A percentile compares a stretch with the other conserved stretches of the same genome.
phyloP scores from a whole-genome alignment of 2,113 vertebrate species.

The Nyctibius bracteatus region DNA sequence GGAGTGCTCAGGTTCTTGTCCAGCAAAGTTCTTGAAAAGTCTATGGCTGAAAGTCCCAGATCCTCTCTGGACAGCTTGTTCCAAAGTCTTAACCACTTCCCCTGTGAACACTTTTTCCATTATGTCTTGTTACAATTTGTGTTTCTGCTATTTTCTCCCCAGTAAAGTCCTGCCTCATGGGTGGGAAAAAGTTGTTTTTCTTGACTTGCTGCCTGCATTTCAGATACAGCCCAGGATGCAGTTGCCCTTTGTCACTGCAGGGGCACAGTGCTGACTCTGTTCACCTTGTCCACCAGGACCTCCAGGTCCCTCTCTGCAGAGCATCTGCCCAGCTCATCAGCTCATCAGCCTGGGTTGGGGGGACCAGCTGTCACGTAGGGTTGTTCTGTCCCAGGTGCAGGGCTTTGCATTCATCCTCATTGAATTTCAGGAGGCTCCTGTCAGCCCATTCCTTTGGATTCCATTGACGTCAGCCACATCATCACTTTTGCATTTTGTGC shows the following conservation, averaged over 20 bases:
- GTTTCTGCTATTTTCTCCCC: background rate
- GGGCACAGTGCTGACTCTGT: background rate
- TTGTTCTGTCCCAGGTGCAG: background rate
- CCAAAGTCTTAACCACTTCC: background rate
- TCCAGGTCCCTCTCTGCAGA: background rate
- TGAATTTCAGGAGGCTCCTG: background rate
- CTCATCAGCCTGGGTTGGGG: background rate
- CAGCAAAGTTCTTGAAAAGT: background rate
- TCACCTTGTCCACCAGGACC: background rate
- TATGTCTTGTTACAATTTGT: background rate
- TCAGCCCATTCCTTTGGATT: background rate
- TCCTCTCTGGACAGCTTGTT: background rate
- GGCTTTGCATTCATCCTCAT: fast-evolving
- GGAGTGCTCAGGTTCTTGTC: background rate
- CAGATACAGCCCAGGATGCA: background rate
- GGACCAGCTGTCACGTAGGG: background rate
- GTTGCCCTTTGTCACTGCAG: background rate
- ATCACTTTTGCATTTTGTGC: background rate
- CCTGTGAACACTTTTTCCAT: background rate
- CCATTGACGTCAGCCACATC: background rate
- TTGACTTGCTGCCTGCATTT: background rate
- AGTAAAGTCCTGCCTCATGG: background rate
- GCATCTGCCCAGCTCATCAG: background rate
- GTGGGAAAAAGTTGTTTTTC: background rate
- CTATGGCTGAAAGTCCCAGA: background rate